phyloP scores from a whole-genome alignment of 30 jellyfish, hydroid and myxozoan genomes.

The Haliclystus octoradiatus region DNA sequence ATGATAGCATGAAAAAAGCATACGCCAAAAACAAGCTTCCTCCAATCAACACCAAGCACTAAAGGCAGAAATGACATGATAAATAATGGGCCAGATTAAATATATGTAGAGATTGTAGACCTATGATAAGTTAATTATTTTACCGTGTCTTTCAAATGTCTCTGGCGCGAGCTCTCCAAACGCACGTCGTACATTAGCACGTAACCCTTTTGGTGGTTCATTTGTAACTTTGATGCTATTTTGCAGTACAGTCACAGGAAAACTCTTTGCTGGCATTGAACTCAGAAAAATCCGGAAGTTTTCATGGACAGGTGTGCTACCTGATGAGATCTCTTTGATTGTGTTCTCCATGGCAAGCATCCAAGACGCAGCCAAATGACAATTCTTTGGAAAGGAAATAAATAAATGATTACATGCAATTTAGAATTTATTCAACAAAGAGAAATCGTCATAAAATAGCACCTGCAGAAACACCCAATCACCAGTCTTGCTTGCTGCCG shows the following conservation, averaged over 20 bases:
- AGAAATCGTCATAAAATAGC: background rate
- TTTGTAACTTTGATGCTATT: constrained; percentile 94
- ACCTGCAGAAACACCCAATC: constrained; percentile 98
- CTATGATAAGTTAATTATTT: background rate
- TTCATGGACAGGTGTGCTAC: constrained; percentile 68
- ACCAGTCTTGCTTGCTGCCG: constrained; percentile 69
- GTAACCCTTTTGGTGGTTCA: constrained; percentile 94
- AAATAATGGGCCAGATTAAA: background rate
- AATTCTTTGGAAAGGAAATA: constrained; percentile 34
- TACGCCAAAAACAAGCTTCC: constrained; percentile 82
- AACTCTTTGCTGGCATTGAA: constrained; percentile 92
- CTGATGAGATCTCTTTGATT: constrained; percentile 62
- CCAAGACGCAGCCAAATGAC: constrained; percentile 98
- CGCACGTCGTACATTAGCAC: constrained; percentile 88
- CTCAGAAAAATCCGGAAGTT: constrained; percentile 83
- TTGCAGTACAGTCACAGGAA: constrained; percentile 89
- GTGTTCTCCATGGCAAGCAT: constrained; percentile 84
- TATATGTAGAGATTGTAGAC: background rate
- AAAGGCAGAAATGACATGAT: background rate
- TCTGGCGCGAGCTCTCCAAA: constrained; percentile 72
- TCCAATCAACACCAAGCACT: constrained; percentile 80
- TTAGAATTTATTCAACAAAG: background rate
- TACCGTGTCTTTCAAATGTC: constrained; percentile 77
- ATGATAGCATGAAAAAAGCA: constrained; percentile 93
- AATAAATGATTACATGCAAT: background rate